Evolutionary conservation across 2,113 vertebrate genomes (phyloP).

Genomic region (Hepsetus odoe): DNA sequence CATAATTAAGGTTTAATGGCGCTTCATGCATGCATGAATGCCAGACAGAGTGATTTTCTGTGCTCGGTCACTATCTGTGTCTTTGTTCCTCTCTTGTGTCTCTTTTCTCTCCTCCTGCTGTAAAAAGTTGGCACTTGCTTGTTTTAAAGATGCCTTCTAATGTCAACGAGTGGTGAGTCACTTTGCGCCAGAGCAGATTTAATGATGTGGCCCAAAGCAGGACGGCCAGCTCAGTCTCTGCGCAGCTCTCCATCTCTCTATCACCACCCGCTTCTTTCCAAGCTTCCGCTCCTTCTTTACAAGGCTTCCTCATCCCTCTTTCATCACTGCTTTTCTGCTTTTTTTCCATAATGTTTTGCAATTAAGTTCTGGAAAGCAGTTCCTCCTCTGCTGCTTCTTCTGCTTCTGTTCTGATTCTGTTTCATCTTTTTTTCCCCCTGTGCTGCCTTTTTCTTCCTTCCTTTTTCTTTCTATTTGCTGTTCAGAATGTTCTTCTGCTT

Average conservation of each 20-base stretch:
- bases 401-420: not conserved
- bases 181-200: slow-evolving; percentile 54
- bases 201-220: slow-evolving; percentile 35
- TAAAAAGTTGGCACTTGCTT: slow-evolving; percentile 48
- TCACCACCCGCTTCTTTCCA: not conserved
- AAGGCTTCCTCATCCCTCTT: not conserved
- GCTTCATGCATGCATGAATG: slow-evolving; percentile 16
- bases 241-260: slow-evolving; percentile 1
- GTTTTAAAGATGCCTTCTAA: slow-evolving; percentile 44
- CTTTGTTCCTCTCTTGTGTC: not conserved
- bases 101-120: slow-evolving; percentile 51
- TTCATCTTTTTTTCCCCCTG: not conserved
- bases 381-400: too few relatives aligned
- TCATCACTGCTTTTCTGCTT: not conserved
- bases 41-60: slow-evolving; percentile 10
- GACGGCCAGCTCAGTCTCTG: not conserved
- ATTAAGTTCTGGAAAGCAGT: not conserved
- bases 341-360: not conserved
- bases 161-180: slow-evolving; percentile 63
- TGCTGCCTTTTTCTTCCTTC: too few relatives aligned
- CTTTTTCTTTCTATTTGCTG: too few relatives aligned
- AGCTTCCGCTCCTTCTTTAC: not conserved
- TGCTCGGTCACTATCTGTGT: not conserved
- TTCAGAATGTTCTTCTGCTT: too few relatives aligned
- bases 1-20: slow-evolving; percentile 34